phyloP scores from a whole-genome alignment of 2,797 vertebrate genomes.

The Pristis pectinata region DNA sequence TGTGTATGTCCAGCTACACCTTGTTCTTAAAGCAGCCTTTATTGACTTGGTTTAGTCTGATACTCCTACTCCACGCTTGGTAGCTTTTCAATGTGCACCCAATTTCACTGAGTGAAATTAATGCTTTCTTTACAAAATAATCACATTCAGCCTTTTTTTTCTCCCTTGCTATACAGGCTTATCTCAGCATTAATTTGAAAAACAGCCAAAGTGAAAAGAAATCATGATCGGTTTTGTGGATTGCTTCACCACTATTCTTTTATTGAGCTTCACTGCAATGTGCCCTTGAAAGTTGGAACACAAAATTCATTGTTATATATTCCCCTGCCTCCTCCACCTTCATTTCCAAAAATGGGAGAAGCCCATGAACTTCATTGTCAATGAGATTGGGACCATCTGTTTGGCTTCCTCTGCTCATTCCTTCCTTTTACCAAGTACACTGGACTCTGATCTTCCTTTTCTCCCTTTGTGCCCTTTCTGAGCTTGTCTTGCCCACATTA shows the following conservation, averaged over 20 bases:
- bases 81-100: background rate
- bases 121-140: slow-evolving; percentile 28
- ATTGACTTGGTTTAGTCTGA: slow-evolving; percentile 4
- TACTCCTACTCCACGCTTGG: background rate
- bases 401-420: background rate
- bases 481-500: background rate
- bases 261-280: background rate
- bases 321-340: background rate
- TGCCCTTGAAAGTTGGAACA: slow-evolving; percentile 1
- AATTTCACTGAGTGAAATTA: slow-evolving; percentile 18
- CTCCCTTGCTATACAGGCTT: background rate
- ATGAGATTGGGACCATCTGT: background rate
- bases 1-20: background rate
- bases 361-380: background rate
- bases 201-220: background rate
- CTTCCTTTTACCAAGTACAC: background rate
- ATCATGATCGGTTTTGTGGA: background rate
- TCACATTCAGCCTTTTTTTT: background rate
- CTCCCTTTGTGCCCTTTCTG: background rate
- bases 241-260: background rate
- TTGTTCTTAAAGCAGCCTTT: slow-evolving; percentile 15
- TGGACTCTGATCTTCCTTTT: background rate
- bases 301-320: background rate
- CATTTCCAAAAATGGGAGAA: background rate
- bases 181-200: slow-evolving; percentile 22